phyloP scores from a whole-genome alignment of 2,113 vertebrate species.

The Rhizomys pruinosus region DNA sequence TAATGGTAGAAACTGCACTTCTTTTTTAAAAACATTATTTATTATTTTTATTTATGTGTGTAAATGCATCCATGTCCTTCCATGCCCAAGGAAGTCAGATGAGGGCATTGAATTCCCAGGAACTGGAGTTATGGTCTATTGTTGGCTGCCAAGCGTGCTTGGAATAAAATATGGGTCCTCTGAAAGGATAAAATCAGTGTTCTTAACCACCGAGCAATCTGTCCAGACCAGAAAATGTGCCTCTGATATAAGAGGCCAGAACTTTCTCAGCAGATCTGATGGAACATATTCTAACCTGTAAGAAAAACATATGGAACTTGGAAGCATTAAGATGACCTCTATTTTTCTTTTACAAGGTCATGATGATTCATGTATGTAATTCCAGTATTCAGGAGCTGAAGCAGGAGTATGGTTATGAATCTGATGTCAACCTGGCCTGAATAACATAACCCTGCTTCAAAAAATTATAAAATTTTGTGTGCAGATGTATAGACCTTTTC shows the following conservation, averaged over 20 bases:
- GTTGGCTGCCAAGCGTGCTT: no score
- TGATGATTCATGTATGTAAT: not conserved
- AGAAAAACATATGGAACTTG: not conserved
- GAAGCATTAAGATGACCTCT: not conserved
- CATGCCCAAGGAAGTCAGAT: no score
- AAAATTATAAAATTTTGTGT: not conserved
- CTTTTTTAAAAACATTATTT: no score
- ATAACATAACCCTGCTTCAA: not conserved
- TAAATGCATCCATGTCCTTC: no score
- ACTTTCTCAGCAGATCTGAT: not conserved
- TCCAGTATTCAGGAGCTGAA: not conserved
- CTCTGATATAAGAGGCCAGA: not conserved
- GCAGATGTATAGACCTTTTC: not conserved
- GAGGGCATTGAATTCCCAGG: no score
- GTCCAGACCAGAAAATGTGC: no score
- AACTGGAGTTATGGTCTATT: no score
- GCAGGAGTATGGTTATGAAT: not conserved
- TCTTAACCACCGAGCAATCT: no score
- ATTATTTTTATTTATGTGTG: no score
- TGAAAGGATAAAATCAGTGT: no score
- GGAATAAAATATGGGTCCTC: no score
- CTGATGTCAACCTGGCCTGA: not conserved
- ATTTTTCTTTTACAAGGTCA: not conserved
- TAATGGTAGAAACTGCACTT: no score
- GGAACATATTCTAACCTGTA: not conserved